These are phyloP conservation scores for Clavelina lepadiformis DNA, from an alignment of 23 tunicate species.

Conservation along the genomic window DNA sequence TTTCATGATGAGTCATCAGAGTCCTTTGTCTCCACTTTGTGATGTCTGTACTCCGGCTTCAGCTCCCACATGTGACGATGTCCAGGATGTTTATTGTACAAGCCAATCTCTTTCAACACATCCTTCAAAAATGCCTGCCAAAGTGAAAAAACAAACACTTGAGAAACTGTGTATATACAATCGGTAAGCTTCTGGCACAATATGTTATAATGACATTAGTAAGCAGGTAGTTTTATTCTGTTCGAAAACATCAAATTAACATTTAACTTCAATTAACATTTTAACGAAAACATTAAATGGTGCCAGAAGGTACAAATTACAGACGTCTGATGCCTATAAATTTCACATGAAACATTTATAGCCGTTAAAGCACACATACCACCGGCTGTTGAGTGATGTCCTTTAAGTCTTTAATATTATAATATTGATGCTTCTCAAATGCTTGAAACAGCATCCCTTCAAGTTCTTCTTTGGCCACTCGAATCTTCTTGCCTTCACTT, in stretches of 20 bases:
- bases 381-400: constrained; percentile 73
- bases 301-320: not conserved
- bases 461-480: constrained; percentile 60
- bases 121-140: constrained; percentile 68
- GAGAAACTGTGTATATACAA: too few species aligned
- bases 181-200: too few species aligned
- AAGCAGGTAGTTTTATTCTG: too few species aligned
- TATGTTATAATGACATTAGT: too few species aligned
- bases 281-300: not conserved
- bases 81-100: constrained; percentile 62
- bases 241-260: too few species aligned
- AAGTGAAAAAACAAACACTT: not conserved
- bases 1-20: too few species aligned
- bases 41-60: constrained; percentile 83
- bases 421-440: constrained; percentile 88
- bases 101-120: constrained; percentile 64
- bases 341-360: too few species aligned
- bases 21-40: too few species aligned
- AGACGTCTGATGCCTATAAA: too few species aligned
- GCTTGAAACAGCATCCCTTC: constrained; percentile 60
- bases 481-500: constrained; percentile 56
- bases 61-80: constrained; percentile 93
- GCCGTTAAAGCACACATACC: constrained; percentile 34
- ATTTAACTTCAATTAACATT: too few species aligned
- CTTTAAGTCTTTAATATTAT: constrained; percentile 59